Evolutionary conservation across 2,797 vertebrate genomes (phyloP), one percentile per base, ranked within the genome.

Genomic region (Serranus cabrilla): DNA sequence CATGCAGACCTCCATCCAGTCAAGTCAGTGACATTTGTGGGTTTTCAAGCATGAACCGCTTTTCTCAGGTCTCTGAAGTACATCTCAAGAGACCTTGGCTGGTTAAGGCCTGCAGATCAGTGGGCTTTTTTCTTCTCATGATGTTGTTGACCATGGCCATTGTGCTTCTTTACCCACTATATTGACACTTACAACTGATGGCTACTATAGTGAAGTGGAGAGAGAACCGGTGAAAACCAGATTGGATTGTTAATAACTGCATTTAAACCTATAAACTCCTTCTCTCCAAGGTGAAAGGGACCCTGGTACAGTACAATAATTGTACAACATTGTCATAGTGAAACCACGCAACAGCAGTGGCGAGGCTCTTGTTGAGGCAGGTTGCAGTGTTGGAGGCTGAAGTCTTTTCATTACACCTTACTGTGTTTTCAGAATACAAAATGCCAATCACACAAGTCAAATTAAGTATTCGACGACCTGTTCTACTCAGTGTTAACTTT

Each of bases 21-120:
- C 52, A 27, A 13, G 21, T 66, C 52, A 27, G 11, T 54, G 42
- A n/a, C 42, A 61, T 73, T 49, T 72, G 12, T 67, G 18, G 42
- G 34, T 58, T 84, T 76, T 80, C 73, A 66, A 66, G 64, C 43
- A 76, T 57, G 39, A 65, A 39, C 2, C 40, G 17, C 21, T 66
- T 57, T 64, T 61, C 16, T 47, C n/a, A 27, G 58, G 25, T 49
- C 20, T 3, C 34, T 17, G 51, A 27, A 47, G 31, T 21, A 17
- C 31, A 63, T 43, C 47, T 37, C 25, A 43, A 45, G 17, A 45
- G 51, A 60, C 34, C 20, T 17, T 39, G 50, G 43, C 13, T 7
- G 12, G 3, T 16, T 40, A 11, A 51, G 17, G 17, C 12, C 16
- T 51, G 21, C 51, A 66, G n/a, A n/a, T 17, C 31, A 50, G 37